A percentile compares a stretch with the other conserved stretches of the same genome.
Evolutionary conservation across 2,888 invertebrate species (phyloP).

Genomic region (Andrena praecox): DNA sequence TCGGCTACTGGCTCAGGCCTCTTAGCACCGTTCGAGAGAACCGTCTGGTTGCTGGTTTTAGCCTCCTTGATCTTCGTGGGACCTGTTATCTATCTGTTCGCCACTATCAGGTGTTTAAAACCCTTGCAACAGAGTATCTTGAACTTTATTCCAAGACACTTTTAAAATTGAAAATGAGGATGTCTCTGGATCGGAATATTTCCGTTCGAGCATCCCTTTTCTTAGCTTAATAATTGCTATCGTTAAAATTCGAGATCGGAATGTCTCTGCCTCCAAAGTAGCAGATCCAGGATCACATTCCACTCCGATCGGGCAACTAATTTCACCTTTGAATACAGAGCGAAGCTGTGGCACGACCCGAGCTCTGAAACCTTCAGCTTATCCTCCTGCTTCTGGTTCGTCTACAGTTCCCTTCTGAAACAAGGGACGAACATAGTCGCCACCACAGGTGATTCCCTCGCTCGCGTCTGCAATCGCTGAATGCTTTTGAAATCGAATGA

Average conservation of each 20-base stretch:
- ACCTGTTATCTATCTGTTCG: slow-evolving; percentile 91
- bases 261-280: too few relatives aligned
- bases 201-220: too few relatives aligned
- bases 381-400: slow-evolving; percentile 93
- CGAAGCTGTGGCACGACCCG: slow-evolving; percentile 86
- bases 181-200: too few relatives aligned
- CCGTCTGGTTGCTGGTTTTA: slow-evolving; percentile 91
- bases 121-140: background rate
- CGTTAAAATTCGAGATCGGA: too few relatives aligned
- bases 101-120: slow-evolving; percentile 86
- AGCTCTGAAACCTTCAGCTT: slow-evolving; percentile 87
- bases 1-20: slow-evolving; percentile 94
- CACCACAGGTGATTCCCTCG: slow-evolving; percentile 88
- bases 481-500: background rate
- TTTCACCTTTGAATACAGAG: slow-evolving; percentile 40
- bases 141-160: too few relatives aligned
- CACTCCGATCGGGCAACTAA: background rate
- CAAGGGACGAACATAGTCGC: slow-evolving; percentile 94
- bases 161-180: too few relatives aligned
- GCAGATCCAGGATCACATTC: background rate
- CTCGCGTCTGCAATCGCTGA: background rate
- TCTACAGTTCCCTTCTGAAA: slow-evolving; percentile 94
- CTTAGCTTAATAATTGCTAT: too few relatives aligned
- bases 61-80: slow-evolving; percentile 91
- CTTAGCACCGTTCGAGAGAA: slow-evolving; percentile 91